Conservation (phyloP, 2,888 invertebrate genomes). For the Isotomurus palustris region DNA sequence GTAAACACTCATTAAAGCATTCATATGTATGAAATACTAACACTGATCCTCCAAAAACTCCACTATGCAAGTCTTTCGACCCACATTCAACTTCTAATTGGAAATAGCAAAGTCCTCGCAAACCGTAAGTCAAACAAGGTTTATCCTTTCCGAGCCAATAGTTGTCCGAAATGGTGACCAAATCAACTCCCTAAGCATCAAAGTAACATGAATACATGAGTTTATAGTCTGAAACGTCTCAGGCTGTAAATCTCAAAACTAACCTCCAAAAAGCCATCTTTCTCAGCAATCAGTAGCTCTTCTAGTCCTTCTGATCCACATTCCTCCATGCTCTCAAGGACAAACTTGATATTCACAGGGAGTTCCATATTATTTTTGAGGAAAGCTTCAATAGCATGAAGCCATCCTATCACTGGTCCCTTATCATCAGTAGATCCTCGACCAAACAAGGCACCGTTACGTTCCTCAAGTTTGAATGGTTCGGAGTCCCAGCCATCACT, state of each 20-base stretch:
- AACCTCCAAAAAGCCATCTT: constrained; percentile 65
- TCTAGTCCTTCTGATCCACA: constrained; percentile 94
- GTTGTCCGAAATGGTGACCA: constrained; percentile 62
- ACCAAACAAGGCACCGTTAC: constrained; percentile 82
- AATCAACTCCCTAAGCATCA: constrained; percentile 64
- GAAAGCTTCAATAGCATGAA: constrained; percentile 86
- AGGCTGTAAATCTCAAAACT: constrained; percentile 49
- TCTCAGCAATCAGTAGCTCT: constrained; percentile 65
- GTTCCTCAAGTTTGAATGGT: constrained; percentile 84
- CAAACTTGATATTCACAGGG: constrained; percentile 69
- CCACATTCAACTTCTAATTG: constrained; percentile 82
- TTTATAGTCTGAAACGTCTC: background rate
- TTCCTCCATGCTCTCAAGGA: constrained; percentile 99
- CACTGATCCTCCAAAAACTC: constrained; percentile 90
- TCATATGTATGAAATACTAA: background rate
- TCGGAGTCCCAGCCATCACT: constrained; percentile 95
- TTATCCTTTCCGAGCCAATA: constrained; percentile 97
- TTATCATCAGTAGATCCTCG: constrained; percentile 92
- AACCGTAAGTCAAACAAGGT: constrained; percentile 94
- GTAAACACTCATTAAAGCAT: background rate
- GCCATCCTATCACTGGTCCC: constrained; percentile 90
- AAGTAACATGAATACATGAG: background rate
- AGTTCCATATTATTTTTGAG: constrained; percentile 64
- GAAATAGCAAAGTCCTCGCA: constrained; percentile 90
- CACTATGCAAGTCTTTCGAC: constrained; percentile 89